Evolutionary conservation across 2,113 vertebrate species (phyloP).

Genomic region (Stigmatopora argus): DNA sequence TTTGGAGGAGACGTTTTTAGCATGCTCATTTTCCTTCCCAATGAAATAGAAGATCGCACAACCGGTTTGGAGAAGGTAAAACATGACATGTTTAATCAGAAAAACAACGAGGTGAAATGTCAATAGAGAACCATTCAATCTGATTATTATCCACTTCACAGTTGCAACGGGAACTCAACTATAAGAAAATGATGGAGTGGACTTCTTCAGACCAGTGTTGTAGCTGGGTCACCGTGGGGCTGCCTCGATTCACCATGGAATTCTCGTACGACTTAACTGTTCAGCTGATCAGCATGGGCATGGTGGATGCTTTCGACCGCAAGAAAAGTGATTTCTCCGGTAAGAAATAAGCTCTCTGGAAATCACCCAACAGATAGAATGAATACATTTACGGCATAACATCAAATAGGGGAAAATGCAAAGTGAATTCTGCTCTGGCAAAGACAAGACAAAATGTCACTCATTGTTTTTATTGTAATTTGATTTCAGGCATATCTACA

Average conservation of each 20-base stretch:
- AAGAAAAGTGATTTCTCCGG: constrained; percentile 67
- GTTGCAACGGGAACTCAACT: constrained; percentile 71
- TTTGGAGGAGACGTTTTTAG: constrained; percentile 82
- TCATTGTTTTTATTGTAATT: background rate
- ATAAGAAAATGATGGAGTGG: constrained; percentile 68
- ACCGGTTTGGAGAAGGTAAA: constrained; percentile 81
- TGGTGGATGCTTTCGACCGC: constrained; percentile 66
- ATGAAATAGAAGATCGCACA: constrained; percentile 73
- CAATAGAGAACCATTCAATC: background rate
- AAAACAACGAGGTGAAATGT: background rate
- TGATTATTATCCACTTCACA: constrained; percentile 28
- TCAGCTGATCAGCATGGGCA: constrained; percentile 71
- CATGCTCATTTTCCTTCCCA: constrained; percentile 84
- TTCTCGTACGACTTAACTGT: constrained; percentile 63
- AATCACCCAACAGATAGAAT: no score
- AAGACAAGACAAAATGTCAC: background rate
- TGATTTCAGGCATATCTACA: constrained; percentile 66
- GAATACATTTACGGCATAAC: no score
- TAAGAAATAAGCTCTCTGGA: no score
- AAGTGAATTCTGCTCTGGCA: background rate
- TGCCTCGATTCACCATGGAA: constrained; percentile 75
- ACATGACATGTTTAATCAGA: background rate
- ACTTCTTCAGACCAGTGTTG: constrained; percentile 51
- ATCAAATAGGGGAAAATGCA: no score
- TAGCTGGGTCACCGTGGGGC: constrained; percentile 57